A percentile compares a stretch with the other conserved stretches of the same genome.
These are phyloP conservation scores for Stichopus horrens DNA, from an alignment of 53 echinoderm and acorn worm species.

Conservation along the genomic window DNA sequence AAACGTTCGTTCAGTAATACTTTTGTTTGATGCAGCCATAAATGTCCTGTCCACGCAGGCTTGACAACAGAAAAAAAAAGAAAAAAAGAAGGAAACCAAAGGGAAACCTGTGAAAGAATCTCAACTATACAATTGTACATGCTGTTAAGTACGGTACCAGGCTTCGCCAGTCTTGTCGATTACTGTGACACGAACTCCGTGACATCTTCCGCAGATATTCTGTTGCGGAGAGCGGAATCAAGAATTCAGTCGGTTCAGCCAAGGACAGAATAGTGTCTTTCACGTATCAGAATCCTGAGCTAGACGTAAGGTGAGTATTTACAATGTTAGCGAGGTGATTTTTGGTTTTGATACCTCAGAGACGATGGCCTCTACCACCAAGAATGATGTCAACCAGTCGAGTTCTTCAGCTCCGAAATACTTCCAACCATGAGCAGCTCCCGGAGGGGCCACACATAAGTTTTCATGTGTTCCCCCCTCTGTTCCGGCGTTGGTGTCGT, in stretches of 20 bases:
- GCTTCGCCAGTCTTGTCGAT: too few relatives aligned
- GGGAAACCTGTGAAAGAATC: not conserved
- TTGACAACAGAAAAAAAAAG: not conserved
- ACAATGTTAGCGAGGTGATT: not conserved
- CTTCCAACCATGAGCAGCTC: not conserved
- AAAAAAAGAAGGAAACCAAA: not conserved
- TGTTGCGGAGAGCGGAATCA: too few relatives aligned
- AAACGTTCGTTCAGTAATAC: constrained; percentile 17
- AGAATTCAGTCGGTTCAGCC: too few relatives aligned
- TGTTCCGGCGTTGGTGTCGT: not conserved
- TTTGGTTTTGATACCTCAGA: not conserved
- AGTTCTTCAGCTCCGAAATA: not conserved
- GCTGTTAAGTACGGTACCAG: constrained; percentile 7
- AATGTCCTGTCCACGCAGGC: not conserved
- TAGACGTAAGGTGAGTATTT: not conserved
- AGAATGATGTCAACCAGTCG: not conserved
- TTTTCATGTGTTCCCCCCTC: not conserved
- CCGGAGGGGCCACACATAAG: not conserved
- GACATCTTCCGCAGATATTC: too few relatives aligned
- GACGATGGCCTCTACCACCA: not conserved
- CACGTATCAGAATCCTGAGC: not conserved
- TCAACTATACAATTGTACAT: not conserved
- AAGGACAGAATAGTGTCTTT: too few relatives aligned
- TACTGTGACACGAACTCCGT: too few relatives aligned
- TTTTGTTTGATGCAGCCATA: constrained; percentile 33